Conservation (phyloP, 2,888 invertebrate genomes). For the Heliconius charithonia region DNA sequence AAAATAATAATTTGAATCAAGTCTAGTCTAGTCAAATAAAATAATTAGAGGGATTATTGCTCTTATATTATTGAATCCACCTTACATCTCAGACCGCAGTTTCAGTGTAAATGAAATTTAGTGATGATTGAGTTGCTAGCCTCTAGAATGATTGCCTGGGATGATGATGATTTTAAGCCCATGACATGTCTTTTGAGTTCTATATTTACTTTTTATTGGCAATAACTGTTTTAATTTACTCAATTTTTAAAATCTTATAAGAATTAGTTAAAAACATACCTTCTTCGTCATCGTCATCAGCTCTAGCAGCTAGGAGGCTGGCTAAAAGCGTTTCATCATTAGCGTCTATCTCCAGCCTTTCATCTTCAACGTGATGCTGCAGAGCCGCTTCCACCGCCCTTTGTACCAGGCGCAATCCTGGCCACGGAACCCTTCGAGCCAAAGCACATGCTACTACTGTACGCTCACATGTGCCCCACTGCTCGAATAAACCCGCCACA, state of each 20-base stretch:
- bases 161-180: no score
- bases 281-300: conserved; percentile 69
- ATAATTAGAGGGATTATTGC: not conserved
- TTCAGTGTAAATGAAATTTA: not conserved
- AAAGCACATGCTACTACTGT: conserved; percentile 95
- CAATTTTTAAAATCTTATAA: no score
- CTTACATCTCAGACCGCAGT: not conserved
- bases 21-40: no score
- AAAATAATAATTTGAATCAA: not conserved
- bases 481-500: conserved; percentile 92
- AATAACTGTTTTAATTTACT: not conserved
- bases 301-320: conserved; percentile 64
- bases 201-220: not conserved
- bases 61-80: not conserved
- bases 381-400: conserved; percentile 93
- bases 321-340: conserved; percentile 85
- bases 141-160: not conserved
- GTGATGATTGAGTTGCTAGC: not conserved
- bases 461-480: conserved; percentile 96
- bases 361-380: conserved; percentile 85
- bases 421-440: conserved; percentile 92
- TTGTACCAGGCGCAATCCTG: conserved; percentile 93
- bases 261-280: no score
- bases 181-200: no score
- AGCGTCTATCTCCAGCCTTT: conserved; percentile 87